Evolutionary conservation across 2,888 invertebrate species (phyloP).

Genomic region (Ophion ellenae): DNA sequence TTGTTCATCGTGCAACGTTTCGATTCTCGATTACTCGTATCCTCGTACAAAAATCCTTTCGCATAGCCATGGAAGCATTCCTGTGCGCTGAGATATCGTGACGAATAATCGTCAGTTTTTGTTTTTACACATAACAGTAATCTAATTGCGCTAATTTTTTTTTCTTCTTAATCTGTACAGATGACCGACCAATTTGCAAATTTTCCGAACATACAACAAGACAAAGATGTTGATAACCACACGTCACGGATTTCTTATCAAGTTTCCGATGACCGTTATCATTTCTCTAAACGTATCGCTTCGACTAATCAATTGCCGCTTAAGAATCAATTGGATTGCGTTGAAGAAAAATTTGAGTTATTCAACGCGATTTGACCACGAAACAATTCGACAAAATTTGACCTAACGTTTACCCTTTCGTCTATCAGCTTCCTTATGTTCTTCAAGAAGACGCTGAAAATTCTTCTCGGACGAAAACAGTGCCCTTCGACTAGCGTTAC

Average conservation of each 20-base stretch:
- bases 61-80: conserved; percentile 51
- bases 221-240: conserved; percentile 21
- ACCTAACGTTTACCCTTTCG: conserved; percentile 27
- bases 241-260: neutral
- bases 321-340: conserved; percentile 35
- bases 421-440: neutral
- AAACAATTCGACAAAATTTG: conserved; percentile 34
- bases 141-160: conserved; percentile 39
- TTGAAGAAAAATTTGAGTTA: conserved; percentile 25
- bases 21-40: conserved; percentile 33
- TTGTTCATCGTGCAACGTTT: neutral
- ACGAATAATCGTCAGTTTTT: conserved; percentile 42
- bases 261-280: neutral
- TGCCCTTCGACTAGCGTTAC: neutral
- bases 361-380: conserved; percentile 27
- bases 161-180: conserved; percentile 24
- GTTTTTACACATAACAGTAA: conserved; percentile 32
- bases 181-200: conserved; percentile 43
- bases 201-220: conserved; percentile 31
- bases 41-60: conserved; percentile 59
- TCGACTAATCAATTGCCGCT: conserved; percentile 28
- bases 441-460: conserved; percentile 16
- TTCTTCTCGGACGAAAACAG: conserved; percentile 1
- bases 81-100: conserved; percentile 66
- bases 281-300: conserved; percentile 2